phyloP scores from a whole-genome alignment of 2,888 invertebrate species.

The Amorpha juglandis region DNA sequence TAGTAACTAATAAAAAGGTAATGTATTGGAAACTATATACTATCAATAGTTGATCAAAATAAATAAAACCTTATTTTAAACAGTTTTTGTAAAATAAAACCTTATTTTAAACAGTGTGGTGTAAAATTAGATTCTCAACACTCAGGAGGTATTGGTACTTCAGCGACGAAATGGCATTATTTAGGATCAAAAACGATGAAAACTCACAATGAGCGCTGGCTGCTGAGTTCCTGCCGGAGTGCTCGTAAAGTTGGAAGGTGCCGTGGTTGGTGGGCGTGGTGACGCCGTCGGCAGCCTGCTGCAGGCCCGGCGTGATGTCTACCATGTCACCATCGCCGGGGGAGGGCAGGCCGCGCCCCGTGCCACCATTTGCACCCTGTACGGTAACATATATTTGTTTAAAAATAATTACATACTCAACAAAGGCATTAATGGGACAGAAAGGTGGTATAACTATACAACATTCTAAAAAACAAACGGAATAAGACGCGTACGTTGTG shows the following conservation, averaged over 20 bases:
- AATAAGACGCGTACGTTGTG: too few relatives aligned
- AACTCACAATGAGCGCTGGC: conserved; percentile 68
- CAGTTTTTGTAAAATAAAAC: too few relatives aligned
- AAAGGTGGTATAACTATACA: too few relatives aligned
- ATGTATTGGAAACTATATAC: too few relatives aligned
- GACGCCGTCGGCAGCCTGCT: conserved; percentile 53
- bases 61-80: too few relatives aligned
- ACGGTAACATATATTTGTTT: not conserved
- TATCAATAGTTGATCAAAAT: too few relatives aligned
- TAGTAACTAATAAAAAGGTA: too few relatives aligned
- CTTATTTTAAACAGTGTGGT: too few relatives aligned
- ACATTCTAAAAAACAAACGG: too few relatives aligned
- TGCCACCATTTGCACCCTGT: conserved; percentile 55
- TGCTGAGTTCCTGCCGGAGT: conserved; percentile 58
- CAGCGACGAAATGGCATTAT: too few relatives aligned
- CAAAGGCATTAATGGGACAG: not conserved
- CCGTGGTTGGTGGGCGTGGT: conserved; percentile 75
- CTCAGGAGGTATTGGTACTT: too few relatives aligned
- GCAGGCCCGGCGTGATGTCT: conserved; percentile 67
- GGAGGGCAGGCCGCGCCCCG: conserved; percentile 57
- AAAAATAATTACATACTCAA: not conserved
- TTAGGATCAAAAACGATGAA: not conserved
- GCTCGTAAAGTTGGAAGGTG: conserved; percentile 76
- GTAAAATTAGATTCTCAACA: too few relatives aligned
- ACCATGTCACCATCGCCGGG: conserved; percentile 69